Evolutionary conservation across 2,113 vertebrate genomes (phyloP).

Genomic region (Aramus guarauna): DNA sequence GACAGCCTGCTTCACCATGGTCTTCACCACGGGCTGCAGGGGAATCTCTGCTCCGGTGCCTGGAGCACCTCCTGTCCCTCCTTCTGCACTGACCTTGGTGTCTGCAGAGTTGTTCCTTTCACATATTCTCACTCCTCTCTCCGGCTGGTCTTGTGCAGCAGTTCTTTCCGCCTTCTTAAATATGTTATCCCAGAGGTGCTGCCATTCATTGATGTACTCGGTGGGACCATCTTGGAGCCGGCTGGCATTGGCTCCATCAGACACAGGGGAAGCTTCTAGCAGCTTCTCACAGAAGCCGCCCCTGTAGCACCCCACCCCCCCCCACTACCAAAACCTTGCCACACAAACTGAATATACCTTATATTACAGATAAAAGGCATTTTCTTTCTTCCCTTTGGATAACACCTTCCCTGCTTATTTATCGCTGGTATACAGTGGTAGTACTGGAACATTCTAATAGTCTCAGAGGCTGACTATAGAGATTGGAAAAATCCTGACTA

Average conservation of each 20-base stretch:
- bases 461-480: background rate
- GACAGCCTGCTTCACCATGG: too few relatives aligned
- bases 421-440: background rate
- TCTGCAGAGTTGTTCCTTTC: background rate
- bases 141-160: too few relatives aligned
- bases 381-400: background rate
- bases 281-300: background rate
- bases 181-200: background rate
- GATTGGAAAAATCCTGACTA: background rate
- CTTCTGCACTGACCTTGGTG: background rate
- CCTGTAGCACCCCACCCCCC: background rate
- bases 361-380: background rate
- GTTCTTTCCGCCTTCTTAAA: background rate
- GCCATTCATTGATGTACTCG: background rate
- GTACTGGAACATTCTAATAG: background rate
- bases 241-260: background rate
- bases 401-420: background rate
- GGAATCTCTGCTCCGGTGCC: too few relatives aligned
- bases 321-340: background rate
- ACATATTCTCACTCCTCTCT: background rate
- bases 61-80: too few relatives aligned
- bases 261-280: background rate
- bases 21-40: background rate
- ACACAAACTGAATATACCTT: background rate
- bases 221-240: accelerated